Evolutionary conservation across 1,140 invertebrate genomes (phyloP).

Genomic region (Bradysia coprophila): DNA sequence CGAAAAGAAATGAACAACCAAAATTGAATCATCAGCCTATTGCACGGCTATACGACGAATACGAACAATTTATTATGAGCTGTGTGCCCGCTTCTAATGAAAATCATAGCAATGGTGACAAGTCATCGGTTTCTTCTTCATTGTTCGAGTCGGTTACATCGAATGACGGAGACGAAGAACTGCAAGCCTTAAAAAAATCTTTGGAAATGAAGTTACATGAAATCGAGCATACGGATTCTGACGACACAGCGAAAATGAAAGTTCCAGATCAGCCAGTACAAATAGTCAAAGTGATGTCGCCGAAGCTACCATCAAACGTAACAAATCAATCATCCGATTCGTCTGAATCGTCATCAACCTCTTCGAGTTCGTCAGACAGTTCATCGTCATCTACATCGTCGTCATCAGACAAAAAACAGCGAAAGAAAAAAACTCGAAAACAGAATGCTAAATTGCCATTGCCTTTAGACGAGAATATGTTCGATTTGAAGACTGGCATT

Average conservation of each 20-base stretch:
- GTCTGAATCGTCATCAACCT: not conserved
- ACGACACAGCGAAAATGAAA: not conserved
- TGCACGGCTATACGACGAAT: not conserved
- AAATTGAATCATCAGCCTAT: not conserved
- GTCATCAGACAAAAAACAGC: not conserved
- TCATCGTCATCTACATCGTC: not conserved
- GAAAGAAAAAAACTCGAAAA: not conserved
- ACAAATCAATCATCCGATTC: not conserved
- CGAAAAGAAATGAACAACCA: not conserved
- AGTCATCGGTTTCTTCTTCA: not conserved
- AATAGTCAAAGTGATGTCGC: not conserved
- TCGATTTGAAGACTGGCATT: no score
- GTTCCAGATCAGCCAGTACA: not conserved
- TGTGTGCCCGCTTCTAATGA: not conserved
- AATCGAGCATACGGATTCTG: not conserved
- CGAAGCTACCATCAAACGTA: not conserved
- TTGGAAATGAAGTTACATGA: not conserved
- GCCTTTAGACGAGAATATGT: not conserved
- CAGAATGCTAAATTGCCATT: not conserved
- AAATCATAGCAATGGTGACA: not conserved
- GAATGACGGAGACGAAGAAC: not conserved
- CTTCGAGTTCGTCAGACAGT: no score
- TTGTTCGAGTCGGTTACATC: not conserved
- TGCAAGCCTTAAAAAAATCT: not conserved
- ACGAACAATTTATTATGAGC: not conserved